Base-by-base conservation (phyloP, 2,113 vertebrate species). In the Protomyctophum bolini region DNA sequence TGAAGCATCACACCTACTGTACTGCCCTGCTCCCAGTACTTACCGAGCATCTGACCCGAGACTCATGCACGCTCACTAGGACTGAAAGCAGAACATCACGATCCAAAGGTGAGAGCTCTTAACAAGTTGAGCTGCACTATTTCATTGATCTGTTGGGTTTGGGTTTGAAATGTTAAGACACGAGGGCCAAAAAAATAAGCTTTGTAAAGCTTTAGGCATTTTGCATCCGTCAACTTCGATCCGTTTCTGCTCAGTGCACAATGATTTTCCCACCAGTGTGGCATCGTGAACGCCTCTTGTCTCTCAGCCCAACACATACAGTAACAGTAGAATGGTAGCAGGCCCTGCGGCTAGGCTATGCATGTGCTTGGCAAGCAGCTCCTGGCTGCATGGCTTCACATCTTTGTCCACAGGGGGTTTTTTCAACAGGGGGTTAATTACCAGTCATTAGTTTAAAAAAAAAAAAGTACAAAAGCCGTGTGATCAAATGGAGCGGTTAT, bases 301-400 rank as follows among this genome's bases (percentile, higher is more conserved):
- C 73, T 83, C 78, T 76, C 48, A 68, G 28, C 59, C 49, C 65
- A 50, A 56, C 62, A 14, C 21, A 21, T 21, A 41, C 33, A 41
- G 33, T 2, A 41, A 41, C 33, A 41, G 33, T 2, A 41, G 33
- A 41, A 41, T 2, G 5, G 5, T 41, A 41, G 33, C 33, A 41
- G 33, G 33, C 8, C 52, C 3, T 79, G 69, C 70, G 76, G 75
- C 75, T 64, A 76, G 57, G 57, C 66, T 76, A 54, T 55, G 52
- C 48, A 58, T 58, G 33, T 41, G 33, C 33, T 41, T 41, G 33
- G 33, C 33, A 41, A 6, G 33, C 33, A 41, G 33, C 33, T 41
- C 4, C 33, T 41, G 33, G 33, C 33, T 41, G 33, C 33, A 61
- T 6, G 58, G 65, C 55, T 59, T 73, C 64, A 63, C 60, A 55